phyloP scores from a whole-genome alignment of 2,888 invertebrate genomes.

The Coenonympha arcania region DNA sequence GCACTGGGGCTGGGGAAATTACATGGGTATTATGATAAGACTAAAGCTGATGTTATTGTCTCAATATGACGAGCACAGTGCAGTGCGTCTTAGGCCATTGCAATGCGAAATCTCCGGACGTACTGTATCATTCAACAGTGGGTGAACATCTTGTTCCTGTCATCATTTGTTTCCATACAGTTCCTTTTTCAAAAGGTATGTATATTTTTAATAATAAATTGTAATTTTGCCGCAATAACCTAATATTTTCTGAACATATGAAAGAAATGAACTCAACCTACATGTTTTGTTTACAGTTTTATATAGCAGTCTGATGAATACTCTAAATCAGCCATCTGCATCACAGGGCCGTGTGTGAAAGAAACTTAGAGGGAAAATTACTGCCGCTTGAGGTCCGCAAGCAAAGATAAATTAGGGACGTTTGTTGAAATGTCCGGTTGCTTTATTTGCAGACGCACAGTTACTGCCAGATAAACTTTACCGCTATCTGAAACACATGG shows the following conservation, averaged over 20 bases:
- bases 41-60: no score
- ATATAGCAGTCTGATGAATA: slow-evolving; percentile 10
- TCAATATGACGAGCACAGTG: no score
- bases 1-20: no score
- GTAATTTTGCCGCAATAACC: background rate
- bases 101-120: no score
- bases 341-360: slow-evolving; percentile 41
- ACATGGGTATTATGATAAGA: no score
- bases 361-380: slow-evolving; percentile 56
- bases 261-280: slow-evolving; percentile 3
- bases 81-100: no score
- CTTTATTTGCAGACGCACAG: slow-evolving; percentile 61
- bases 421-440: slow-evolving; percentile 51
- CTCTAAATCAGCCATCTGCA: slow-evolving; percentile 33
- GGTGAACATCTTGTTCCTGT: no score
- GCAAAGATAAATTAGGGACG: slow-evolving; percentile 64
- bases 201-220: background rate
- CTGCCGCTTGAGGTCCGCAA: slow-evolving; percentile 56
- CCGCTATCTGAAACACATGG: slow-evolving; percentile 45
- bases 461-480: slow-evolving; percentile 41
- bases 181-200: no score
- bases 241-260: background rate
- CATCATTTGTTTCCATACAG: no score
- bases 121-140: no score
- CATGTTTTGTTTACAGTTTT: slow-evolving; percentile 8